Base-by-base conservation (phyloP, 2,888 invertebrate species). In the Athalia rosae region DNA sequence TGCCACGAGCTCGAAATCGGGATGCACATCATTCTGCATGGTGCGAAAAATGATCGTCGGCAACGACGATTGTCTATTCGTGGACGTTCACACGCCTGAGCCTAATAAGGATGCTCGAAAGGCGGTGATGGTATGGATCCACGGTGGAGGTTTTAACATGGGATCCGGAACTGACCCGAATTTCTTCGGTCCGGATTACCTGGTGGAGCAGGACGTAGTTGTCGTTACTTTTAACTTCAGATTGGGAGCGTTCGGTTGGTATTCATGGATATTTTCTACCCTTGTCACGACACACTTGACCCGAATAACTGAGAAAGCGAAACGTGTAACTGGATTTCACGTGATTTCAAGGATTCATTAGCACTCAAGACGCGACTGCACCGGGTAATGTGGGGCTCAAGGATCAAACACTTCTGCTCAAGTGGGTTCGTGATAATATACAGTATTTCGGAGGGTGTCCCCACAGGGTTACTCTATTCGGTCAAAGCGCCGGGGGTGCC, bases 341-440 rank as follows among this genome's bases (percentile, higher is more conserved):
- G 13, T 61, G 4, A 62, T 62, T 48, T 47, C 3, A 74, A 74
- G 74, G 74, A 41, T 74, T 74, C 41, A 48, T 74, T 4, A 45
- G 74, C 74, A 74, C 74, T 13, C 61, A 62, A 50, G 74, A 74
- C 13, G 47, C 74, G 3, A 61, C 62, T 48, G 59, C 74, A 0
- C 74, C 74, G 3, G 74, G 74, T 43, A 74, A 74, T 7, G 47
- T 74, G 28, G 74, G 74, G 7, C 43, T 74, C 56, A 89, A 89
- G 77, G 89, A 89, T 79, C 88, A 88, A 79, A 85, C 84, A 1
- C 83, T 86, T 84, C 88, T 87, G 15, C 77, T 89, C 15, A 87
- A 83, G 67, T 89, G 89, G 89, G 83, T 89, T 58, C 82, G 82
- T 62, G 84, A 88, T 13, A 88, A 89, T 74, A 88, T 89, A 64